Evolutionary conservation across 2,888 invertebrate genomes (phyloP).

Genomic region (Ochropacha duplaris): DNA sequence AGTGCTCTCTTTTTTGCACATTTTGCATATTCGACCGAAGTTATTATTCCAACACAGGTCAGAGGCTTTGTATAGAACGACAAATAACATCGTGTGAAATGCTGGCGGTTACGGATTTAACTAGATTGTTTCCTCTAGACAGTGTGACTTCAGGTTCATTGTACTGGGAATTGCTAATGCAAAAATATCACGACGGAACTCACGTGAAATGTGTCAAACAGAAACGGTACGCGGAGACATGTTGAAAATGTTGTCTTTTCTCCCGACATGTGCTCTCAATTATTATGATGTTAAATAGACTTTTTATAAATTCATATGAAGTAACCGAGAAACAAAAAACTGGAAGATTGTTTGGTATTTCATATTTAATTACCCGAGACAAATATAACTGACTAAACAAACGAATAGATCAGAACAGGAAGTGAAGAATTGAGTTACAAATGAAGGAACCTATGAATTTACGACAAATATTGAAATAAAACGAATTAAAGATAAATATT

Average conservation of each 20-base stretch:
- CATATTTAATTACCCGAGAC: background rate
- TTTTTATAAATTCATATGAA: background rate
- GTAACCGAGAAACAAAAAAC: background rate
- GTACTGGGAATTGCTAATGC: conserved; percentile 49
- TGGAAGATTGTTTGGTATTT: background rate
- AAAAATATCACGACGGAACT: conserved; percentile 55
- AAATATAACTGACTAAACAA: background rate
- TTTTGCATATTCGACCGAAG: background rate
- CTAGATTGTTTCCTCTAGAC: conserved; percentile 36
- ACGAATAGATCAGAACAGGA: background rate
- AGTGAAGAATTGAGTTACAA: background rate
- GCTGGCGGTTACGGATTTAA: conserved; percentile 7
- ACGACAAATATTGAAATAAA: background rate
- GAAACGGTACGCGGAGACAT: background rate
- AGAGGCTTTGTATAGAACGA: background rate
- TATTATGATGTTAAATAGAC: background rate
- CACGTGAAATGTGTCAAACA: conserved; percentile 52
- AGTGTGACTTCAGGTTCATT: conserved; percentile 62
- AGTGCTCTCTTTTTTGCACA: conserved; percentile 27
- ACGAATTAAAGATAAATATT: too few relatives aligned
- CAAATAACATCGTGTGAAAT: background rate
- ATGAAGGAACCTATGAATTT: background rate
- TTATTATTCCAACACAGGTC: background rate
- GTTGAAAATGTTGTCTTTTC: background rate
- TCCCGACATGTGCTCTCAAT: background rate